Base-by-base conservation (phyloP, 2,888 invertebrate species). In the Amphipoea lucens region DNA sequence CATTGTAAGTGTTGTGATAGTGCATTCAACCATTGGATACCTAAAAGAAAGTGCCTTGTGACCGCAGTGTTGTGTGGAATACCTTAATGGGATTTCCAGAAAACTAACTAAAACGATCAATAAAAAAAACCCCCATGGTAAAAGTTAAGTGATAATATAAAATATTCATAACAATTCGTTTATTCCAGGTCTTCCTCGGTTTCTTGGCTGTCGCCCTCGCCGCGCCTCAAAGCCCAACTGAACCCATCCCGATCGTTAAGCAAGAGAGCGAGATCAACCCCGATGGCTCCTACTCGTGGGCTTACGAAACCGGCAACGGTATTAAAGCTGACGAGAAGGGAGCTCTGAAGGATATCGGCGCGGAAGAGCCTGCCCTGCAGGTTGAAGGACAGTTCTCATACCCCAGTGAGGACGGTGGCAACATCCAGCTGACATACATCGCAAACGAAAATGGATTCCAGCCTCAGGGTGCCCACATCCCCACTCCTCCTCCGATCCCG, bases 381-480 rank as follows among this genome's bases (percentile, higher is more conserved):
- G 98, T 97, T 0, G 96, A 97, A 90, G 98, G 98, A 42, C 97
- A 97, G 91, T 98, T 95, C 94, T 96, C 97, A 68, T 98, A 98
- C 93, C 97, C 97, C 3, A 97, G 97, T 68, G 98, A 98, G 0
- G 98, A 98, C 29, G 98, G 98, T 57, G 93, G 95, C 79, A 95
- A 94, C 82, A 97, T 98, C 88, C 97, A 97, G 87, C 90, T 98
- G 80, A 95, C 96, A 1, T 98, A 98, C 94, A 94, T 97, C 63
- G 98, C 98, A 74, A 97, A 98, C 90, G 98, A 98, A 92, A 98
- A 98, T 87, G 98, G 98, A 73, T 98, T 97, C 96, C 97, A 97
- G 92, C 97, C 98, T 14, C 97, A 96, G 89, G 97, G 97, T n/a
- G 96, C 96, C 40, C 97, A 97, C 89, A 92, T 98, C 2, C 98